phyloP scores from a whole-genome alignment of 35 echinoderm and acorn worm species.

The Strongylocentrotus purpuratus region DNA sequence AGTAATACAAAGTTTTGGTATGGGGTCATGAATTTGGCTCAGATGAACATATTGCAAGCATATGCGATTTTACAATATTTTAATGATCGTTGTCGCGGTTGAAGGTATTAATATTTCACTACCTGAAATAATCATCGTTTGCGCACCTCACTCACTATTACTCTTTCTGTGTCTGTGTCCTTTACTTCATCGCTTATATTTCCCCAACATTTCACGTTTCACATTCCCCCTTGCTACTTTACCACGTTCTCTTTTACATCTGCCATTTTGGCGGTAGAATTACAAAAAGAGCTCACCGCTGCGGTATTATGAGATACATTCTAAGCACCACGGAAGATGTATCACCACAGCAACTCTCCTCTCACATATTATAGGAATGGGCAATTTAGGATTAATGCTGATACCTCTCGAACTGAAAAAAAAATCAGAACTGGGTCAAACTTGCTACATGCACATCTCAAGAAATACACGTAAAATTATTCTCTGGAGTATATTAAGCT shows the following conservation, averaged over 20 bases:
- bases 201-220: too few species aligned
- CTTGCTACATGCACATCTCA: background rate
- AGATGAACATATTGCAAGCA: too few species aligned
- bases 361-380: background rate
- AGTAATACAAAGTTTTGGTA: background rate
- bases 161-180: too few species aligned
- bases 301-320: background rate
- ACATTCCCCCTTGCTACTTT: background rate
- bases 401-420: background rate
- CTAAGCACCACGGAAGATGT: background rate
- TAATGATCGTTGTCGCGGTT: too few species aligned
- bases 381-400: slow-evolving; percentile 18
- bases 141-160: too few species aligned
- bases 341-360: background rate
- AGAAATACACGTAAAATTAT: background rate
- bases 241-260: background rate
- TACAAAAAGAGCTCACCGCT: background rate
- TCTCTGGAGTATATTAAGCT: background rate
- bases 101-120: too few species aligned
- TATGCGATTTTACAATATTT: too few species aligned
- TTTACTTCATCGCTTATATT: too few species aligned
- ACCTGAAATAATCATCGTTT: too few species aligned
- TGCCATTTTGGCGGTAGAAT: background rate
- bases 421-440: background rate
- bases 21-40: too few species aligned